Evolutionary conservation across 2,797 vertebrate genomes (phyloP), one percentile per base, ranked within the genome.

Genomic region (Champsocephalus esox): DNA sequence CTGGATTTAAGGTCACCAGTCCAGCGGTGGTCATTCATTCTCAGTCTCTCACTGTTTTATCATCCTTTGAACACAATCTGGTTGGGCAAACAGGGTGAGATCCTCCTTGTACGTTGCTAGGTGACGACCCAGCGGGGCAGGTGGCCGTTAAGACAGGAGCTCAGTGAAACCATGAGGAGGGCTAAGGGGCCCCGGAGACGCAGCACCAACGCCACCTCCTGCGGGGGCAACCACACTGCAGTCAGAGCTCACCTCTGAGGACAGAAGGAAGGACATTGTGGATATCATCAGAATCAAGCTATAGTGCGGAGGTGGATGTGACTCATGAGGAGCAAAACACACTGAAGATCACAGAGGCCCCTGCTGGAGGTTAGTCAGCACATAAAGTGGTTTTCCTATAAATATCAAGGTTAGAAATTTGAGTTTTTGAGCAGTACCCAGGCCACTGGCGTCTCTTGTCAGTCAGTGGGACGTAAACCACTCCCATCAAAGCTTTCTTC

Each of bases 391-490:
- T 21, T 52, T 70, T 69, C 8, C 12, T 1, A 43, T 17, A 19
- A 8, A 12, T 49, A 71, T 75, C 50, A 4, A 38, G 4, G 55
- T 62, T 52, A 8, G 13, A 46, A 61, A 38, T 43, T 9, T 17
- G 49, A 62, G 9, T 68, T 46, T 48, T 57, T 3, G 17, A 54
- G 48, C 9, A 54, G 52, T 95, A 98, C 97, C 96, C 93, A 44
- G 96, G 95, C 96, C 95, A 97, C 88, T 98, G 97, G 64, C 71
- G 95, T 4, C 93, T 94, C 83, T 94, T 96, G 91, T 98, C 96
- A n/a, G 97, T 98, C 81, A 98, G 92, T 0, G 97, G 97, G 41
- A 98, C 96, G 2, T 97, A 98, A 81, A 97, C 89, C 57, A 98
- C 97, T 1, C 96, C 96, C 97, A 98, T 98, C 82, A 98, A 92